These are phyloP conservation scores for Anoplopoma fimbria DNA, from an alignment of 2,113 vertebrate species.

Conservation along the genomic window DNA sequence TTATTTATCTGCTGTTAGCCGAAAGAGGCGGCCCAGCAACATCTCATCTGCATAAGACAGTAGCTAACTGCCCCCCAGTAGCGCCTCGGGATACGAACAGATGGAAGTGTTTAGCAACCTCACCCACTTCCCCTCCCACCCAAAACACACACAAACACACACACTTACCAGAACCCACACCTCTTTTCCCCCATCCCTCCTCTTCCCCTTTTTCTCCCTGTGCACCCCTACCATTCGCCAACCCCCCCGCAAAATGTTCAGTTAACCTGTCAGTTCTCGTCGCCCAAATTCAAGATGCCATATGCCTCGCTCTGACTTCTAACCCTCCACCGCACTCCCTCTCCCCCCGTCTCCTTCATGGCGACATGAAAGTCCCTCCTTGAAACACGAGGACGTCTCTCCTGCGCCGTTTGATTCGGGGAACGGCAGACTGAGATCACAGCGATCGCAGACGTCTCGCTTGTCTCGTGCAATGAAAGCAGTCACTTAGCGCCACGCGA, in stretches of 20 bases:
- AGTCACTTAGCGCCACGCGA: slow-evolving; percentile 58
- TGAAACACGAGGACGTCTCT: slow-evolving; percentile 66
- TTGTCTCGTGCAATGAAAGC: slow-evolving; percentile 70
- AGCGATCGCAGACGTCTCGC: slow-evolving; percentile 54
- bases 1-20: slow-evolving; percentile 83
- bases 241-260: slow-evolving; percentile 80
- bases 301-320: slow-evolving; percentile 87
- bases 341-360: slow-evolving; percentile 58
- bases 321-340: slow-evolving; percentile 47
- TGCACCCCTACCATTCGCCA: slow-evolving; percentile 9
- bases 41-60: slow-evolving; percentile 92
- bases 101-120: slow-evolving; percentile 91
- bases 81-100: slow-evolving; percentile 89
- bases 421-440: slow-evolving; percentile 72
- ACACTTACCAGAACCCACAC: slow-evolving; percentile 13
- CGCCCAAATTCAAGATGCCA: slow-evolving; percentile 85
- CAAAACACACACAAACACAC: slow-evolving; percentile 58
- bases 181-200: slow-evolving; percentile 28
- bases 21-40: slow-evolving; percentile 84
- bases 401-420: slow-evolving; percentile 67
- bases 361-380: slow-evolving; percentile 81
- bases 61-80: slow-evolving; percentile 78
- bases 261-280: slow-evolving; percentile 90
- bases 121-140: slow-evolving; percentile 56
- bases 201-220: slow-evolving; percentile 37